phyloP scores from a whole-genome alignment of 2,888 invertebrate genomes.

The Ectemnius continuus region DNA sequence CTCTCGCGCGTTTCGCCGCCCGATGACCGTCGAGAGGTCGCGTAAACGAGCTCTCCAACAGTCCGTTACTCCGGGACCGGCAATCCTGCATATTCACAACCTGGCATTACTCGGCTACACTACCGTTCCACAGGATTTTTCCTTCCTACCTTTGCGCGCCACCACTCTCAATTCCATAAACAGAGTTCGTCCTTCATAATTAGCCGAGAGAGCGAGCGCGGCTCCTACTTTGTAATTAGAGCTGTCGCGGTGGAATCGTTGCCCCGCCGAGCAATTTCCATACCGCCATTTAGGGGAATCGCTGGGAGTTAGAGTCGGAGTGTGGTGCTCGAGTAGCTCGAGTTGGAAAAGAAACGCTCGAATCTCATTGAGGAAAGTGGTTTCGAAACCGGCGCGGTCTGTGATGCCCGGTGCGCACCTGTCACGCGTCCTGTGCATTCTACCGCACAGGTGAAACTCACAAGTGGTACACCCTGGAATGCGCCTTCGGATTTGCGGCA shows the following conservation, averaged over 20 bases:
- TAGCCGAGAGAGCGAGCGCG: too few relatives aligned
- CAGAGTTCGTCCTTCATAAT: neutral
- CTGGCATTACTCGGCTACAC: constrained; percentile 34
- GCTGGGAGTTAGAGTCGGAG: too few relatives aligned
- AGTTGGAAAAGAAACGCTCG: too few relatives aligned
- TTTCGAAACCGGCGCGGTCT: neutral
- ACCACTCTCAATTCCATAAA: neutral
- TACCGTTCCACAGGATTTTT: constrained; percentile 18
- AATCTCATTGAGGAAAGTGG: too few relatives aligned
- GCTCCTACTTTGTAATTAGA: too few relatives aligned
- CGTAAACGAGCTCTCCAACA: constrained; percentile 40
- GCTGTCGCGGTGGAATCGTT: too few relatives aligned
- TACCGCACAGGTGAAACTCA: constrained; percentile 42
- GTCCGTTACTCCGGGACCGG: constrained; percentile 43
- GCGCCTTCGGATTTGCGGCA: constrained; percentile 45
- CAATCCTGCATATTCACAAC: constrained; percentile 38
- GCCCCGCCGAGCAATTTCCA: too few relatives aligned
- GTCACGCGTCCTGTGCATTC: constrained; percentile 49
- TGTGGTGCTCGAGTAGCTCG: too few relatives aligned
- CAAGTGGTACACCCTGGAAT: constrained; percentile 39
- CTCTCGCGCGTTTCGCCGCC: constrained; percentile 62
- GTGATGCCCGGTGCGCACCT: constrained; percentile 47
- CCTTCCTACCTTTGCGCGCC: neutral
- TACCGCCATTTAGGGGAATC: too few relatives aligned
- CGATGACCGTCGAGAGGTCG: constrained; percentile 59